Base-by-base conservation (phyloP, 2,888 invertebrate genomes). In the Lutraria lutraria region DNA sequence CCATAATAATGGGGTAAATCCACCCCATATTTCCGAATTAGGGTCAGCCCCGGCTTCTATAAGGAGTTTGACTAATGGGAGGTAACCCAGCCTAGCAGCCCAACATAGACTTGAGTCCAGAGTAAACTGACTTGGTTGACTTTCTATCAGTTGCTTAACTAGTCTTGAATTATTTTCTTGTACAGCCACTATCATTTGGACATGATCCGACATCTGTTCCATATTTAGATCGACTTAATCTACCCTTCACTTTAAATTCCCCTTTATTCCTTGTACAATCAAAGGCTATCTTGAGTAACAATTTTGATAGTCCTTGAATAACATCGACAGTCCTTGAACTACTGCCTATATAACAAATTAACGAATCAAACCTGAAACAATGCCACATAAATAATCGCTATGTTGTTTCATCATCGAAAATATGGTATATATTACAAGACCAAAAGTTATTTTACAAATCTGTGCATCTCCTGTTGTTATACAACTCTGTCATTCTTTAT, bases 1-100 rank as follows among this genome's bases (percentile, higher is more conserved):
- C 94, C 94, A 94, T 2, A 94, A 89, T 12, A 94, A 88, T n/a
- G 94, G 94, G 25, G 93, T 92, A 83, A 93, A 93, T 29, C 94
- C 94, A 80, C 93, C 94, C 92, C 93, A 94, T 6, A 93, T 90
- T 76, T 91, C 89, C 12, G 89, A 92, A 88, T 93, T 93, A 29
- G 88, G 87, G 84, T 93, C 81, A 16, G 93, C 94, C 3, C 93
- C 93, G 34, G 81, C 79, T 0, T 90, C 86, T 16, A 94, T n/a
- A 34, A 94, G 87, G 3, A 87, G 68, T 16, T 86, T 63, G 13
- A 93, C 89, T 56, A 93, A 89, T 72, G 92, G 87, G 84, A 90
- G 63, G 81, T 91, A 84, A 63, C 93, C 94, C 60, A 93, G 91
- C 56, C 94, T 90, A 80, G 93, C 87, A 15, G 94, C 94, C 94